Base-by-base conservation (phyloP, 23 tunicate genomes). In the Halocynthia aurantium region DNA sequence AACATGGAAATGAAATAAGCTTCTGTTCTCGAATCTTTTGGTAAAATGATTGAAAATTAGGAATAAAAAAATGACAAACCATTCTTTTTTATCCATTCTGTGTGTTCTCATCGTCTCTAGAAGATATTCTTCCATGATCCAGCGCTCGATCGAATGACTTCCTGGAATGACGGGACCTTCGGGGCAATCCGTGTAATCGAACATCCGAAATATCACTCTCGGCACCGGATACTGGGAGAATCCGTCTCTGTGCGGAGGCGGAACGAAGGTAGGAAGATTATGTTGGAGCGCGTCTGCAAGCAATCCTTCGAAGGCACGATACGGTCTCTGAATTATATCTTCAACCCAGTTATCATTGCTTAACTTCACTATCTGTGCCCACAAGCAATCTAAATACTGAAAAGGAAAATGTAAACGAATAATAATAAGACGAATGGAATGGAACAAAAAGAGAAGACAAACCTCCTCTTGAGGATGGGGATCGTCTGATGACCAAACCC, bases 391-490 rank as follows among this genome's bases (percentile, higher is more conserved):
- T 52, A 96, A 22, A 67, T 92, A 86, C 58, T 74, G 78, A 74
- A 74, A 74, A 49, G n/a, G 21, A 8, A 57, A 57, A 57, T 57
- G 62, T n/a, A 58, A 4, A 58, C 64, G 17, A 13, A 58, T 15
- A 58, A 4, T 13, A 4, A 58, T 58, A 58, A 58, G 17, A 58
- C 22, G 22, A 65, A 5, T 15, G 70, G 19, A 65, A 65, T 19
- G 10, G 22, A 64, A 7, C 22, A 49, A 5, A 40, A 65, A 0
- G 49, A 11, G 5, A 0, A 9, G 18, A 49, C 78, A 22, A 62
- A 74, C 78, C 78, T 92, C 98, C 62, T 92, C 98, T 70, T 92
- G 98, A 6, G 98, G 92, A 82, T 92, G 98, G 22, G 98, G 98
- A 22, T 92, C 98, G 83, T 92, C 98, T 51, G 79, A 54, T 12